Evolutionary conservation across 2,113 vertebrate species (phyloP).

Genomic region (Capricornis sumatraensis): DNA sequence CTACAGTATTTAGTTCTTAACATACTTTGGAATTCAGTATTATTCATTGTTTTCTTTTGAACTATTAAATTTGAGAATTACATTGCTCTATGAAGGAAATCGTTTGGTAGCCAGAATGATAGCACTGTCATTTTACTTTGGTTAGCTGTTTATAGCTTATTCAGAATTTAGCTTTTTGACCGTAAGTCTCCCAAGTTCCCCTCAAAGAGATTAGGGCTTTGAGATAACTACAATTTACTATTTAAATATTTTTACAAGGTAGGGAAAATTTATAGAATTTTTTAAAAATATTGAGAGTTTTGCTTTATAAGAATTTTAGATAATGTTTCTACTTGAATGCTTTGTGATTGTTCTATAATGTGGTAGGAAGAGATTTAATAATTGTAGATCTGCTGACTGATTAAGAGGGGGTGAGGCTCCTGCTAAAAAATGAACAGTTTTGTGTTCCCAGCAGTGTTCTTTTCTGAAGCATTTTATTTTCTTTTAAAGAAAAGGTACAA

Average conservation of each 20-base stretch:
- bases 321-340: conserved; percentile 10
- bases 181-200: neutral
- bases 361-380: conserved; percentile 29
- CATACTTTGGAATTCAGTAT: conserved; percentile 15
- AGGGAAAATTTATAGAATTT: neutral
- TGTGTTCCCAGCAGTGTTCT: neutral
- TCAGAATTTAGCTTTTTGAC: conserved; percentile 23
- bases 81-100: neutral
- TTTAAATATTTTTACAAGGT: conserved; percentile 34
- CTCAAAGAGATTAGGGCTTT: conserved; percentile 6
- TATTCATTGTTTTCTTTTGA: conserved; percentile 25
- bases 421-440: neutral
- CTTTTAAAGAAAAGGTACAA: conserved; percentile 5
- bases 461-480: conserved; percentile 52
- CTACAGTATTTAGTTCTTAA: neutral
- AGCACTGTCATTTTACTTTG: neutral
- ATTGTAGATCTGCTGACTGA: conserved; percentile 25
- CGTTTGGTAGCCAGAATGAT: neutral
- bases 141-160: conserved; percentile 17
- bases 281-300: neutral
- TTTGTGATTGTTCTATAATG: conserved; percentile 6
- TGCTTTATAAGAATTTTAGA: neutral
- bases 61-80: conserved; percentile 23
- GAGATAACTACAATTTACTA: conserved; percentile 1
- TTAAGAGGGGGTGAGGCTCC: neutral